Conservation (phyloP, 2,888 invertebrate genomes). For the Ichneumoninae sp. region DNA sequence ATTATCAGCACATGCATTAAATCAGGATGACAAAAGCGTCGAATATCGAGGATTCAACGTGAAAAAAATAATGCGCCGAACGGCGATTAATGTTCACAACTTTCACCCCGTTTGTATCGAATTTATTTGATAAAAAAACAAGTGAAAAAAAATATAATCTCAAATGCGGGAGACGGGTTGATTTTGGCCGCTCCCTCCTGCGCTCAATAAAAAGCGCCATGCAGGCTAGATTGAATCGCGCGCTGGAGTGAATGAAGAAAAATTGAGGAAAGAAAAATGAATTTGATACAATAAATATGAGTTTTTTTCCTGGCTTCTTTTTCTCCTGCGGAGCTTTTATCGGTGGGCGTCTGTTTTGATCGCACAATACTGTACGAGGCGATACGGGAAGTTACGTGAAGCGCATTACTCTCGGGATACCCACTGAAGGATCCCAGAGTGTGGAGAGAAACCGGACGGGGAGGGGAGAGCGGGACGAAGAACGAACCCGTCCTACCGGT, state of each 20-base stretch:
- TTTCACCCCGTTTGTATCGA: too few relatives aligned
- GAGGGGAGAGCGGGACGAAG: constrained; percentile 27
- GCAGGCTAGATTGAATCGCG: background rate
- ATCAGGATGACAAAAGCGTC: too few relatives aligned
- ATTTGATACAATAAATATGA: background rate
- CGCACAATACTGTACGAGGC: constrained; percentile 17
- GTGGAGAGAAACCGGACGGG: constrained; percentile 1
- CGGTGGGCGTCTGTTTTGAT: constrained; percentile 29
- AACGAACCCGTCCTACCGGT: constrained; percentile 66
- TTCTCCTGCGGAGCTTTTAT: background rate
- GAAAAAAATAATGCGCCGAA: too few relatives aligned
- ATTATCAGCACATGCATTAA: too few relatives aligned
- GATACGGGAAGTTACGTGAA: constrained; percentile 47
- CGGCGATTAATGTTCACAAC: too few relatives aligned
- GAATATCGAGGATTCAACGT: too few relatives aligned
- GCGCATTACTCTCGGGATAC: constrained; percentile 46
- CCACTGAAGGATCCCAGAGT: constrained; percentile 33
- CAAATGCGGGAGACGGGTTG: background rate
- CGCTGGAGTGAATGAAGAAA: background rate
- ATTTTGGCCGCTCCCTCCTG: background rate
- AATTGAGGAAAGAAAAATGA: background rate
- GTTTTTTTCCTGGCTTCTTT: background rate
- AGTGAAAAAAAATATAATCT: background rate
- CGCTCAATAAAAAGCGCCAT: background rate
- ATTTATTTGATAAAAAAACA: background rate